Evolutionary conservation across 2,113 vertebrate species (phyloP).

Genomic region (Leuciscus idus): DNA sequence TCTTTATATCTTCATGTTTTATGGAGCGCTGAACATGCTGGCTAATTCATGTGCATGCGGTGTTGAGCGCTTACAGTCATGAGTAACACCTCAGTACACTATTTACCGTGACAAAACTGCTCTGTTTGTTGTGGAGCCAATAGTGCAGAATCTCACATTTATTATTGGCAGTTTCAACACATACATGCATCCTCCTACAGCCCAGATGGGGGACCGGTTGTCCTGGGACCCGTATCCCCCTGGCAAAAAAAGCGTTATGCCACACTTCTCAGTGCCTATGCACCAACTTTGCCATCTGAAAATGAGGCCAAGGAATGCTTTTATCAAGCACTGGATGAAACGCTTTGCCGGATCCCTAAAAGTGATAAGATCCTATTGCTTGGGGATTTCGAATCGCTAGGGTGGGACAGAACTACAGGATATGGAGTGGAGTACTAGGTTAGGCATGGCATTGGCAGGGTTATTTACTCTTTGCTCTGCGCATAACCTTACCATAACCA

Average conservation of each 20-base stretch:
- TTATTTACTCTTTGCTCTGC: too few relatives aligned
- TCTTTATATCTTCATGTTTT: constrained; percentile 5
- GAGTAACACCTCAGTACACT: background rate
- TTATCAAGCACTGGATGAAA: background rate
- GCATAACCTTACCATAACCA: too few relatives aligned
- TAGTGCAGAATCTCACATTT: too few relatives aligned
- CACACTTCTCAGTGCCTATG: background rate
- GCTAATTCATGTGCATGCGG: background rate
- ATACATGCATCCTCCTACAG: too few relatives aligned
- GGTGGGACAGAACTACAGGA: background rate
- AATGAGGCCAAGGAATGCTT: background rate
- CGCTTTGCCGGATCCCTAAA: background rate
- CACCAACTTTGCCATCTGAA: background rate
- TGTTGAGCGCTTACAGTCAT: background rate
- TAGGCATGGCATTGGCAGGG: background rate
- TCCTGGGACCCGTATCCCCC: too few relatives aligned
- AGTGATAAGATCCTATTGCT: background rate
- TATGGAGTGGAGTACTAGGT: background rate
- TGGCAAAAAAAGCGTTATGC: too few relatives aligned
- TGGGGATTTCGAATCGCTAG: background rate
- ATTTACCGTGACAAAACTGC: too few relatives aligned
- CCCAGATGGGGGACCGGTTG: too few relatives aligned
- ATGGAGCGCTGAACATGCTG: background rate
- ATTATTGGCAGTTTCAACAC: too few relatives aligned
- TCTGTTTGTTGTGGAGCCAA: too few relatives aligned